Percentiles rank a stretch among this genome's conserved stretches.
These are phyloP conservation scores for Epinephelus cyanopodus DNA, from an alignment of 2,113 vertebrate genomes.

Conservation along the genomic window DNA sequence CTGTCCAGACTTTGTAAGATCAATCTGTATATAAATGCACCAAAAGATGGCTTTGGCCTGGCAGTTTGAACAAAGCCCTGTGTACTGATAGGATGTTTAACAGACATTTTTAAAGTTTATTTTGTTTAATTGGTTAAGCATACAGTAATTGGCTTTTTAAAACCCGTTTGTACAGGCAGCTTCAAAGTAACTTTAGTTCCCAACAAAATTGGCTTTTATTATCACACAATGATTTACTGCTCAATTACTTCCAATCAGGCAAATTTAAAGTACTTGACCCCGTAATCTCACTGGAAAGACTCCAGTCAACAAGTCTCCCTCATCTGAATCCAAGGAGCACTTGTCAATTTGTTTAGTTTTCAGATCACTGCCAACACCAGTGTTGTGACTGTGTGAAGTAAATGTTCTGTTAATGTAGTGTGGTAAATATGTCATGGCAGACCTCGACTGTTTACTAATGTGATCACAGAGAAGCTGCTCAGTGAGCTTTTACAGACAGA, in stretches of 20 bases:
- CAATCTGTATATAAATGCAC: not conserved
- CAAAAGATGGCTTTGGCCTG: not conserved
- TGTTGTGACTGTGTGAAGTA: too few relatives aligned
- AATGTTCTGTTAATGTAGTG: too few relatives aligned
- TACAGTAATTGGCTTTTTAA: not conserved
- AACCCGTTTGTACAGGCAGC: not conserved
- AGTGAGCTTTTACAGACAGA: too few relatives aligned
- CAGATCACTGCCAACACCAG: too few relatives aligned
- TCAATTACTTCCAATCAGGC: not conserved
- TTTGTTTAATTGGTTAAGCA: not conserved
- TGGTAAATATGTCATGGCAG: too few relatives aligned
- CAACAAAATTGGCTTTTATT: not conserved
- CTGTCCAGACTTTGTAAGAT: not conserved
- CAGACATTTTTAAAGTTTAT: not conserved
- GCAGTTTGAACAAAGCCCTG: not conserved
- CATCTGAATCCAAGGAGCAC: too few relatives aligned
- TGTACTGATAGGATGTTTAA: not conserved
- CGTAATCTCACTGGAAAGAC: too few relatives aligned
- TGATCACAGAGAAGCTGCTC: too few relatives aligned
- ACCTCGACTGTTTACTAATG: too few relatives aligned
- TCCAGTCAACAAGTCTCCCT: too few relatives aligned
- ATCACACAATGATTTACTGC: not conserved
- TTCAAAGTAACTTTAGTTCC: not conserved
- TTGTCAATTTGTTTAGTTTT: too few relatives aligned
- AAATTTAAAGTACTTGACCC: too few relatives aligned